Base-by-base conservation (phyloP, 2,888 invertebrate genomes). In the Maniola hyperantus region DNA sequence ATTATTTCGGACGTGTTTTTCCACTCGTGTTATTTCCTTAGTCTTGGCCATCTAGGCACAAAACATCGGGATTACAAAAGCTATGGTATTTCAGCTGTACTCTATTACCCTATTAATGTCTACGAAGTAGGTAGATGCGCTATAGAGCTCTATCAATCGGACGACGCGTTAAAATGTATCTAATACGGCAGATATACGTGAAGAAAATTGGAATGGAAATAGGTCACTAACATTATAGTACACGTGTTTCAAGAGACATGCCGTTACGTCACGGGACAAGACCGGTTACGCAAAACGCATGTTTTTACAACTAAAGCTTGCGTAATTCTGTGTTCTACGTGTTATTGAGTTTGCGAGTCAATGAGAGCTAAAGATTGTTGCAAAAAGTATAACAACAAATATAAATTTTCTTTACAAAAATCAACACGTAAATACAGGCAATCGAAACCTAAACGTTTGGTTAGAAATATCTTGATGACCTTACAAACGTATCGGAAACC, bases 271-370 rank as follows among this genome's bases (percentile, higher is more conserved):
- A 20, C 55, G 36, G 55, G 55, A 55, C 18, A 11, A 15, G 55
- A 55, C 10, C 18, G 33, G 33, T 34, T 34, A 55, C 36, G 54
- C 6, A 36, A 36, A 55, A 55, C 10, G 10, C 1, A 10, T 11
- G n/a, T 55, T 18, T 50, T 51, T 51, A 51, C 50, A 15, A 4
- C 26, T 26, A 5, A 34, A 18, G n/a, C 54, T 55, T 55, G 36
- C 36, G 54, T 36, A 36, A 55, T 26, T 26, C 36, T 15, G 10
- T 36, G 6, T 10, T 15, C 15, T 11, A 54, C 36, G n/a, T 8
- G 13, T 8, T 54, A 11, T 26, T 7, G 20, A 33, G 20, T 26
- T 51, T 33, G 26, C 33, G n/a, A 13, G 34, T 2, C 7, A 6
- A 53, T 34, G 0, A 33, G 18, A 50, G 50, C 20, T 50, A 50